A percentile compares a stretch with the other conserved stretches of the same genome.
Evolutionary conservation across 2,797 vertebrate genomes (phyloP).

Genomic region (Sebastes jordani): DNA sequence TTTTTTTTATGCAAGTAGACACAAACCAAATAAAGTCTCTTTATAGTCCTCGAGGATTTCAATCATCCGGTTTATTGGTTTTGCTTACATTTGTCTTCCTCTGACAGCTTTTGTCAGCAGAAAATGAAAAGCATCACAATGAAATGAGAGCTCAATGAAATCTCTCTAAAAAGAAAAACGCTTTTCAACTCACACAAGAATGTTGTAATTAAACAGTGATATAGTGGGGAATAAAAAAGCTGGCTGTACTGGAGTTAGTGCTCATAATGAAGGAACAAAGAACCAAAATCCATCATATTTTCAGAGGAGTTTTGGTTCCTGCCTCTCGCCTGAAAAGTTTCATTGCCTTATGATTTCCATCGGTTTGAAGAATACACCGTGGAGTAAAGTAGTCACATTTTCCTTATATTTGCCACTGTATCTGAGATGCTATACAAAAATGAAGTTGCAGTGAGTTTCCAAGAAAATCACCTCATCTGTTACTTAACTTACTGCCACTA

Average conservation of each 20-base stretch:
- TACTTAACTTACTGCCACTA: not conserved
- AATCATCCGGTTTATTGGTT: constrained; percentile 10
- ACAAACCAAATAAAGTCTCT: constrained; percentile 1
- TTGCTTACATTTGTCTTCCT: not conserved
- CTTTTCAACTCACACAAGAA: not conserved
- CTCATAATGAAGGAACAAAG: not conserved
- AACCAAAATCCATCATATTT: not conserved
- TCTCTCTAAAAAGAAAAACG: not conserved
- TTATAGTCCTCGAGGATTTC: not conserved
- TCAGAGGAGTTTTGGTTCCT: not conserved
- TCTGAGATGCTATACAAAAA: not conserved
- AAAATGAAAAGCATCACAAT: constrained; percentile 7
- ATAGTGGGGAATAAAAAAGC: not conserved
- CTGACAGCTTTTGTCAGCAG: constrained; percentile 1
- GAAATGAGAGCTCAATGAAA: not conserved
- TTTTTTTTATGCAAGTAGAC: not conserved
- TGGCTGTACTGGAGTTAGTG: not conserved
- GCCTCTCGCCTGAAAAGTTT: not conserved
- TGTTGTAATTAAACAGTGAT: not conserved
- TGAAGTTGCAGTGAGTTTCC: not conserved
- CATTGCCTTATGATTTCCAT: not conserved
- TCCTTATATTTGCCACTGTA: not conserved
- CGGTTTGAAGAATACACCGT: not conserved
- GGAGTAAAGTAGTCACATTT: not conserved
- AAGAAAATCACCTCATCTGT: not conserved